These are phyloP conservation scores for Melanargia galathea DNA, from an alignment of 2,888 invertebrate genomes.

Conservation along the genomic window DNA sequence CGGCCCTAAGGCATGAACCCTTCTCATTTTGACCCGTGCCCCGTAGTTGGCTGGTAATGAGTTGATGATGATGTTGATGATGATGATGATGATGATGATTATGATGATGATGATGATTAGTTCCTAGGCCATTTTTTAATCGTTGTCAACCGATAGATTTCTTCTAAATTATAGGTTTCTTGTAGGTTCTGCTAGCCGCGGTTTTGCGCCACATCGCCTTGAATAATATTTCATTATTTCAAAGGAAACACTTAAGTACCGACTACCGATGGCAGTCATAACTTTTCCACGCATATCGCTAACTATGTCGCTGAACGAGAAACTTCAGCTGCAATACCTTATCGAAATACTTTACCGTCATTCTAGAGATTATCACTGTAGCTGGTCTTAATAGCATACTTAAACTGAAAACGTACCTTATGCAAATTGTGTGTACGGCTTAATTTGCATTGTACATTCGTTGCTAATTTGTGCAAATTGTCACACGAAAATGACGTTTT, in stretches of 20 bases:
- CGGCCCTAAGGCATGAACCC: no score
- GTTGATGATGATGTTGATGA: no score
- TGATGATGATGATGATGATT: no score
- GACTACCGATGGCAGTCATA: no score
- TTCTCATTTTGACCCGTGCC: no score
- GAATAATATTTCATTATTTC: slow-evolving; percentile 13
- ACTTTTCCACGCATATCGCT: slow-evolving; percentile 24
- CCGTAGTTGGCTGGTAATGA: no score
- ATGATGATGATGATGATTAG: no score
- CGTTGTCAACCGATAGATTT: no score
- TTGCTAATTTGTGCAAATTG: slow-evolving; percentile 20
- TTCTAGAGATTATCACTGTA: slow-evolving; percentile 36
- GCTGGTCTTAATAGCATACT: not conserved
- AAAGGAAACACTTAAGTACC: slow-evolving; percentile 18
- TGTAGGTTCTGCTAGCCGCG: no score
- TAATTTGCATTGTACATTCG: not conserved
- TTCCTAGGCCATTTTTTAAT: no score
- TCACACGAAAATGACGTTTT: slow-evolving; percentile 25
- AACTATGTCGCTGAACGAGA: slow-evolving; percentile 38
- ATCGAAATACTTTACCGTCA: slow-evolving; percentile 38
- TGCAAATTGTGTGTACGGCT: not conserved
- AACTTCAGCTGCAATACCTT: slow-evolving; percentile 38
- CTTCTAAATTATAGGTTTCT: no score
- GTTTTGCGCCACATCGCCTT: no score
- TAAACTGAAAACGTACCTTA: slow-evolving; percentile 4